These are phyloP conservation scores for Corvus moneduloides DNA, from an alignment of 2,113 vertebrate species.

Conservation along the genomic window DNA sequence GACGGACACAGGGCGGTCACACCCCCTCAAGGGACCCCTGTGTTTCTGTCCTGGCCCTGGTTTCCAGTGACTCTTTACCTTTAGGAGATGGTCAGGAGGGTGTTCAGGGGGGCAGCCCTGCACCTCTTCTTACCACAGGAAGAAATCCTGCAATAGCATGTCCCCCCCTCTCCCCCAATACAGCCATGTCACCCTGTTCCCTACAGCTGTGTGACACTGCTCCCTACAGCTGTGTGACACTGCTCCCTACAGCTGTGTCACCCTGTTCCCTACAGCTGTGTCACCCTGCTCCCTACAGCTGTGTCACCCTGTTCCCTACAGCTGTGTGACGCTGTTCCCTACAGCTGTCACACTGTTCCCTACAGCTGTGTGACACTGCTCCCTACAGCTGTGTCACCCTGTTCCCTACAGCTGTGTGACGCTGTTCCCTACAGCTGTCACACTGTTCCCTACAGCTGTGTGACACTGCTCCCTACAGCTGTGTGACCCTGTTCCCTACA, in stretches of 20 bases:
- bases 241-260: background rate
- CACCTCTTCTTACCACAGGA: background rate
- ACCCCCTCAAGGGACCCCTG: fast-evolving
- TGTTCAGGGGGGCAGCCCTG: background rate
- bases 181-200: too few species aligned
- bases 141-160: background rate
- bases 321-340: background rate
- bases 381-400: background rate
- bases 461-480: too few species aligned
- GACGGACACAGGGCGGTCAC: fast-evolving
- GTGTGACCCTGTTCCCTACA: too few species aligned
- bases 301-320: background rate
- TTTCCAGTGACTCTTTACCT: background rate
- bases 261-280: background rate
- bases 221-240: background rate
- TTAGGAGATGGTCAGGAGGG: background rate
- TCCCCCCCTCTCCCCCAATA: too few species aligned
- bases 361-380: too few species aligned
- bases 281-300: background rate
- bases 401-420: background rate
- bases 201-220: too few species aligned
- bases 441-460: too few species aligned
- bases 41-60: too few species aligned
- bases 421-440: background rate
- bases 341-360: fast-evolving